A percentile compares a stretch with the other conserved stretches of the same genome.
phyloP scores from a whole-genome alignment of 2,113 vertebrate genomes.

The Regulus satrapa region DNA sequence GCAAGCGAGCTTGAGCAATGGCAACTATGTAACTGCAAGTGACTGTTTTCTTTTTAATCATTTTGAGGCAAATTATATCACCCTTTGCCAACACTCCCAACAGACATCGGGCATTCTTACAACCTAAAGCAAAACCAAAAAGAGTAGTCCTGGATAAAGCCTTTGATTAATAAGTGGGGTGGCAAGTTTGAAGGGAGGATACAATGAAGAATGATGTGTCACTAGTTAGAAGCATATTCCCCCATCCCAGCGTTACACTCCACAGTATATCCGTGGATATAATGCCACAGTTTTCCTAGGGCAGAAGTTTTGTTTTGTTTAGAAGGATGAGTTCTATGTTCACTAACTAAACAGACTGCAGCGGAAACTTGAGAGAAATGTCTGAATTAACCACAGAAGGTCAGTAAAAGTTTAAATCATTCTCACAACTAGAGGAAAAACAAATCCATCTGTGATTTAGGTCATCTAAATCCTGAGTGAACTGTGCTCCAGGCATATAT shows the following conservation, averaged over 20 bases:
- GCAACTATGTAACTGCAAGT: background rate
- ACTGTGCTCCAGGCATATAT: background rate
- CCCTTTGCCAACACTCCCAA: background rate
- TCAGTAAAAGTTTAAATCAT: slow-evolving; percentile 37
- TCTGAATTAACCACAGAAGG: background rate
- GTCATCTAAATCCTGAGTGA: background rate
- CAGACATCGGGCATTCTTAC: background rate
- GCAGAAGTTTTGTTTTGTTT: background rate
- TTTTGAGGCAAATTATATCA: background rate
- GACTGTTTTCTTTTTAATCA: background rate
- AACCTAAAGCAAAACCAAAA: background rate
- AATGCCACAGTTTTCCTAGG: background rate
- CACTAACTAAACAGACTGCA: background rate
- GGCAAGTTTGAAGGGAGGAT: background rate
- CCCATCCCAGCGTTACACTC: background rate
- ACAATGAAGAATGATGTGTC: background rate
- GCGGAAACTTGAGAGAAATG: background rate
- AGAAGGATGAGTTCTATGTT: background rate
- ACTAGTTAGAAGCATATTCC: background rate
- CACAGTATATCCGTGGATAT: background rate
- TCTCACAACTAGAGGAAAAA: background rate
- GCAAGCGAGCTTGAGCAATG: accelerated
- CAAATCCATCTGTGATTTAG: background rate
- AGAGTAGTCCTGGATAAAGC: background rate
- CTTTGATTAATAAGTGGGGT: background rate